Evolutionary conservation across 2,113 vertebrate genomes (phyloP), one percentile per base, ranked within the genome.

Genomic region (Aldabrachelys gigantea): DNA sequence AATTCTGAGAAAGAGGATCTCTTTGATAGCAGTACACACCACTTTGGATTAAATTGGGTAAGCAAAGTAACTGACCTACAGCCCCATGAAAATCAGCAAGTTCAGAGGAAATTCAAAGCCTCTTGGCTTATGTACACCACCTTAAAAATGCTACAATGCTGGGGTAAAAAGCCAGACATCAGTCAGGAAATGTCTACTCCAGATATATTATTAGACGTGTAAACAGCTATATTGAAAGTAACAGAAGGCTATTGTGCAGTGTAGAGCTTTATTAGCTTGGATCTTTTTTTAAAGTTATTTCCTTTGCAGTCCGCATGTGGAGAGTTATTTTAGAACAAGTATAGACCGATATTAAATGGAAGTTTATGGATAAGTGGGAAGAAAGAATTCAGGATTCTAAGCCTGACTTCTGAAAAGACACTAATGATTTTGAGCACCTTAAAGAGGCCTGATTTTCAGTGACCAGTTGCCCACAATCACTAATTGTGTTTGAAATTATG

Each of bases 171-270:
- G 94, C 94, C 93, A 94, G 95, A 79, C 85, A 81, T 89, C 72
- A 91, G 86, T 91, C 75, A 97, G 90, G 88, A 97, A 98, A 96
- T 95, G 88, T 97, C 95, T 97, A 80, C 87, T 97, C 95, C 94
- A 94, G 84, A 96, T 83, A 89, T n/a, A n/a, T n/a, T n/a, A n/a
- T 84, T 86, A 87, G 54, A 92, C 79, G 81, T 54, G 11, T 93
- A 95, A 98, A 97, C 84, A 97, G 88, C 84, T 80, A 92, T 86
- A 53, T 57, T 90, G 82, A 92, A 94, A 96, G 93, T 53, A 87
- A 93, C 76, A 56, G 90, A 95, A 69, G 76, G n/a, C 24, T 97
- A 35, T 87, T 92, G 53, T 65, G 95, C 89, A 89, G 78, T 94
- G 69, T 93, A 89, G 93, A 93, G 79, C 80, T 89, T 91, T 95